Conservation (phyloP, 2,797 vertebrate species). For the Ptychadena robeensis region DNA sequence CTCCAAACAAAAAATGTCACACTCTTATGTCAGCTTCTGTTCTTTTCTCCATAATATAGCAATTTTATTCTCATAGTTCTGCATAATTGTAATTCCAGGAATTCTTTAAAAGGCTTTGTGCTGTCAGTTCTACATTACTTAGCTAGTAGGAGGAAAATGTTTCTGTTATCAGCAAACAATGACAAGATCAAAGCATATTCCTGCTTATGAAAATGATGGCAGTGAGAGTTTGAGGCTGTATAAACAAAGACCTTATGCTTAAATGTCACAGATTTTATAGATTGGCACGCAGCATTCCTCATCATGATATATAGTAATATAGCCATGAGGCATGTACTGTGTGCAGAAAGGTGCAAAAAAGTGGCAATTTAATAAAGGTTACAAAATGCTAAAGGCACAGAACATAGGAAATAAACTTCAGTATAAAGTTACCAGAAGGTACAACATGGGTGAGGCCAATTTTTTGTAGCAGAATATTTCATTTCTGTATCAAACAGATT, state of each 20-base stretch:
- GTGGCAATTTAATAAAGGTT: not conserved
- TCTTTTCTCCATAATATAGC: slow-evolving; percentile 42
- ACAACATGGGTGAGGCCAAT: not conserved
- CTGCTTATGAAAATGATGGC: slow-evolving; percentile 62
- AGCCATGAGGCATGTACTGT: not conserved
- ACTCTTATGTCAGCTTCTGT: not conserved
- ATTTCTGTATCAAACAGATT: not conserved
- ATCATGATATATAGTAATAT: not conserved
- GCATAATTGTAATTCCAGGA: slow-evolving; percentile 32
- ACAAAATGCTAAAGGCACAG: not conserved
- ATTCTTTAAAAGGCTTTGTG: slow-evolving; percentile 32
- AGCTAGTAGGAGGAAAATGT: slow-evolving; percentile 40
- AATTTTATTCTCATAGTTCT: slow-evolving; percentile 30
- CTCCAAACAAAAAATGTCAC: slow-evolving; percentile 15
- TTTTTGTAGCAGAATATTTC: not conserved
- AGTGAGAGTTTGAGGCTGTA: slow-evolving; percentile 21
- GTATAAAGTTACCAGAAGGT: too few relatives aligned
- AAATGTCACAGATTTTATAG: slow-evolving; percentile 8
- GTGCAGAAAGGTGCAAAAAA: not conserved
- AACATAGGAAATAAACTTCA: not conserved
- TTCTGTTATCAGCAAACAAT: slow-evolving; percentile 48
- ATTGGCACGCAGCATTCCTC: not conserved
- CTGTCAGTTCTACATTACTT: slow-evolving; percentile 42
- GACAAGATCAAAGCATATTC: slow-evolving; percentile 63
- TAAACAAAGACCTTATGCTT: slow-evolving; percentile 18